Conservation (phyloP, 2,888 invertebrate genomes). For the Endomychus coccineus region DNA sequence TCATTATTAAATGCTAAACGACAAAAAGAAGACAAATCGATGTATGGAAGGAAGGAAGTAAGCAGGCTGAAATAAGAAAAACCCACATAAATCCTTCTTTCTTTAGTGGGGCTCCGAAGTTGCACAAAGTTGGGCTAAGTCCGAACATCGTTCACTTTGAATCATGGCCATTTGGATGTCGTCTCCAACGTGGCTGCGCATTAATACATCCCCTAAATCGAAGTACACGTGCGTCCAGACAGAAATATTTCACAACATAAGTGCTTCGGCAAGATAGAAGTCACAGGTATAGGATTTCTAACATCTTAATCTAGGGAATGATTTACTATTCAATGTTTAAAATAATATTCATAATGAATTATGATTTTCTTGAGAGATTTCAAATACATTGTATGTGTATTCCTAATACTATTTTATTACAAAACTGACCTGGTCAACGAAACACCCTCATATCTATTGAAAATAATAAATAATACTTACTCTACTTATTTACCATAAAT, state of each 20-base stretch:
- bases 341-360: no score
- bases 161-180: conserved; percentile 41
- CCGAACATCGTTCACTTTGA: conserved; percentile 45
- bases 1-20: conserved; percentile 44
- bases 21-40: conserved; percentile 45
- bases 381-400: no score
- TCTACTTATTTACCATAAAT: no score
- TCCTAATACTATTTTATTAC: no score
- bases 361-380: no score
- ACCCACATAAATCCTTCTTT: conserved; percentile 43
- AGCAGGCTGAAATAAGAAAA: conserved; percentile 36
- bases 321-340: no score
- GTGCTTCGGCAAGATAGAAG: no score
- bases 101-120: conserved; percentile 40
- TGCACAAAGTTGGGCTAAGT: conserved; percentile 44
- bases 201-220: conserved; percentile 34
- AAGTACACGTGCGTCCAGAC: conserved; percentile 27
- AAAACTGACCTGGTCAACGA: no score
- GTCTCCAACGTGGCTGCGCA: conserved; percentile 41
- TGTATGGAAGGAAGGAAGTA: conserved; percentile 40
- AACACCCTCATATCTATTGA: no score
- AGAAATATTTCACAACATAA: conserved; percentile 12
- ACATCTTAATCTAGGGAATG: no score
- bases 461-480: no score
- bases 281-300: no score